Evolutionary conservation across 2,888 invertebrate species (phyloP).

Genomic region (Amphimallon solstitiale): DNA sequence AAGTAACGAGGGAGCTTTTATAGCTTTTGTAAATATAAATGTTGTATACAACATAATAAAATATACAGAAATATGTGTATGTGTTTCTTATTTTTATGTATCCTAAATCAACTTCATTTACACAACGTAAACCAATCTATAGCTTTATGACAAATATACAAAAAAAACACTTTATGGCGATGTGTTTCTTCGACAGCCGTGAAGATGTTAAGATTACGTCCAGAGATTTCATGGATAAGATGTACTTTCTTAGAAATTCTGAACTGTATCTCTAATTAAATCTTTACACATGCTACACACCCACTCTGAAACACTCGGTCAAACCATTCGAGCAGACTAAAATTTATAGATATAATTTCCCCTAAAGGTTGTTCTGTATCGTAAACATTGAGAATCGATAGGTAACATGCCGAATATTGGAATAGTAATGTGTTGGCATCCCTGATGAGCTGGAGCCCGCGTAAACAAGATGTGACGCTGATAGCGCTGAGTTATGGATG

Average conservation of each 20-base stretch:
- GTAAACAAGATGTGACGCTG: constrained; percentile 52
- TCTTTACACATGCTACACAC: constrained; percentile 40
- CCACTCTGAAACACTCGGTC: constrained; percentile 24
- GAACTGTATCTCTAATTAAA: constrained; percentile 41
- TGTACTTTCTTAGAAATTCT: constrained; percentile 11
- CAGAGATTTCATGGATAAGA: constrained; percentile 11
- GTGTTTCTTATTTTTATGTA: no score
- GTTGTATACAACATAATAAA: no score
- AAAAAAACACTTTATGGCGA: no score
- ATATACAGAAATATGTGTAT: no score
- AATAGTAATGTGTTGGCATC: constrained; percentile 43
- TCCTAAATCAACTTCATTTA: no score
- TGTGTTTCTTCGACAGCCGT: no score
- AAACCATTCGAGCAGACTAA: constrained; percentile 36
- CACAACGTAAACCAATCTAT: no score
- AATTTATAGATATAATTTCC: constrained; percentile 43
- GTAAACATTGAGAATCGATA: constrained; percentile 40
- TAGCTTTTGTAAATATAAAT: no score
- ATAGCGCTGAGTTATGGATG: constrained; percentile 52
- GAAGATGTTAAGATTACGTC: neutral
- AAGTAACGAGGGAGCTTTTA: no score
- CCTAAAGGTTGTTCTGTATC: constrained; percentile 40
- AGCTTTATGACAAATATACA: no score
- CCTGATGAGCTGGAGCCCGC: constrained; percentile 45
- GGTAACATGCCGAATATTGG: constrained; percentile 41